Base-by-base conservation (phyloP, 2,888 invertebrate genomes). In the Eristalis intricaria region DNA sequence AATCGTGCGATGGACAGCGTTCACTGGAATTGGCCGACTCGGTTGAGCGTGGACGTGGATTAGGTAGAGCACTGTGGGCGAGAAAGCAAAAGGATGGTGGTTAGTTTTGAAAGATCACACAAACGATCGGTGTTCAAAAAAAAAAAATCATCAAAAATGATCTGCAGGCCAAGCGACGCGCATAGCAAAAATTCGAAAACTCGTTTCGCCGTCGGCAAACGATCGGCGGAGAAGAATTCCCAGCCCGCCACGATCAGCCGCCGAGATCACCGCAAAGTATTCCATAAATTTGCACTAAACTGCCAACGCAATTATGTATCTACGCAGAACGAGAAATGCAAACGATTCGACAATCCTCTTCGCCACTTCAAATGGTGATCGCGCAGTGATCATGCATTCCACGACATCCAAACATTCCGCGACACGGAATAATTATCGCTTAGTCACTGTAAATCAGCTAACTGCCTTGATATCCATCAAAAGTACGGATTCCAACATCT, bases 1-100 rank as follows among this genome's bases (percentile, higher is more conserved):
- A 96, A 92, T 96, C 96, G 91, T 95, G 95, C 89, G 96, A 96
- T 89, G 96, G 96, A 93, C 96, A 97, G 89, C 96, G 95, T 90
- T 96, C 96, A 90, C 96, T 96, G 88, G 92, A 92, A 71, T 92
- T 92, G 13, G 92, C 92, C 79, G 92, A 92, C 86, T 92, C 92
- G 80, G 92, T 92, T 80, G 92, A 92, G 80, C 92, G 91, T 64
- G 92, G 92, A 70, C 92, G 92, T 77, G 91, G 91, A 89, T 91
- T 92, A 38, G 92, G 93, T 89, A 92, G 90, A 73, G 92, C 93
- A 87, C 92, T 92, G 87, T 32, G 32, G 32, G 10, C 10, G 32
- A 32, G 32, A 50, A 50, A 50, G 19, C n/a, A 5, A 69, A 60
- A 43, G 10, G 7, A 15, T 22, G 7, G 11, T 8, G 11, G 23